Base-by-base conservation (phyloP, 2,797 vertebrate species). In the Sardinella longiceps region DNA sequence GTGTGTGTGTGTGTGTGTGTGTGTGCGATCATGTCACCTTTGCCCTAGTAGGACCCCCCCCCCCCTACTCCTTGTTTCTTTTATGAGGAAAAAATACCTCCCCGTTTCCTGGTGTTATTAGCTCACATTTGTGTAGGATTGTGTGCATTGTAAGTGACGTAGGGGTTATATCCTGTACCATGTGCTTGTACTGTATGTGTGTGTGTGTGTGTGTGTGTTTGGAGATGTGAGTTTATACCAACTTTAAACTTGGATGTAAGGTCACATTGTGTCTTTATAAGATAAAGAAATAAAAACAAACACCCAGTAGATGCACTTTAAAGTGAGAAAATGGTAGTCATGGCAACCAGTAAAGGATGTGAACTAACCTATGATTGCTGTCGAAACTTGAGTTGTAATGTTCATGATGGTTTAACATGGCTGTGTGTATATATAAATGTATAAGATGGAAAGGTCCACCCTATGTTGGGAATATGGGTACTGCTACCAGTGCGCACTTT, bases 281-380 rank as follows among this genome's bases (percentile, higher is more conserved):
- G 87, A 91, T 90, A 89, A 90, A 87, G 88, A 90, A 88, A 89
- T 39, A 9, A 74, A 90, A 88, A 89, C 20, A 9, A 74, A 74
- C 66, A 37, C 66, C 60, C 66, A 74, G 66, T 37, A 74, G 66
- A 93, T 93, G 95, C 95, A 94, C 94, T 95, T 95, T 95, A 94
- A 91, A 80, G 85, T 86, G 90, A 84, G 80, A 85, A 53, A 63
- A 50, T 86, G 81, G 87, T 82, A 88, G 88, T 82, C 88, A 80
- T 70, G 30, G 92, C 94, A 92, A 93, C 94, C 88, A 86, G 88
- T 74, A 84, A 82, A 89, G 81, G 56, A 85, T 92, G 85, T 92
- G 66, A 90, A 70, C 82, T 87, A 81, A 89, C 45, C 70, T 88
- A 18, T 74, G 66, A 74, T 37, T 37, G 66, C 66, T 74, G 66